phyloP scores from a whole-genome alignment of 2,888 invertebrate species.

The Ochropacha duplaris region DNA sequence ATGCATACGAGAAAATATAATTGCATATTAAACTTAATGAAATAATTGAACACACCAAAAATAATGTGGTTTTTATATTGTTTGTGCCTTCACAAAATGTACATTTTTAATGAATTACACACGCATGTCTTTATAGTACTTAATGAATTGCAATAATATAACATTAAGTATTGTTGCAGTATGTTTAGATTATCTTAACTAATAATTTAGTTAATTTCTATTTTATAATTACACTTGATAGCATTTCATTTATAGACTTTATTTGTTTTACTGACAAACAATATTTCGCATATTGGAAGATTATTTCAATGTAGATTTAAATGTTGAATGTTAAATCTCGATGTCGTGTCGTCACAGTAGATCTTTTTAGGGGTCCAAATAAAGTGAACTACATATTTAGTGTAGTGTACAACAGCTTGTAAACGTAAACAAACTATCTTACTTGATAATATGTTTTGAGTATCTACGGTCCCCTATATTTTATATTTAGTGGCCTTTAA shows the following conservation, averaged over 20 bases:
- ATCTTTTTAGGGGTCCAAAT: conserved; percentile 28
- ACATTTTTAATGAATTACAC: conserved; percentile 17
- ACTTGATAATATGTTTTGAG: conserved; percentile 5
- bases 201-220: conserved; percentile 43
- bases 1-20: conserved; percentile 11
- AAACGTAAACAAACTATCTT: conserved; percentile 16
- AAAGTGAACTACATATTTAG: conserved; percentile 5
- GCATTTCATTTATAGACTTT: conserved; percentile 50
- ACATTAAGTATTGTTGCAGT: conserved; percentile 54
- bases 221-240: conserved; percentile 43
- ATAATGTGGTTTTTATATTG: conserved; percentile 54
- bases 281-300: conserved; percentile 23
- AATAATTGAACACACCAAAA: conserved; percentile 29
- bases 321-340: conserved; percentile 53
- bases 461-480: conserved; percentile 28
- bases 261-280: conserved; percentile 12
- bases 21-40: conserved; percentile 22
- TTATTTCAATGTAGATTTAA: conserved; percentile 33
- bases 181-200: conserved; percentile 38
- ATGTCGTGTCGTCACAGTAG: conserved; percentile 65
- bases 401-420: conserved; percentile 14
- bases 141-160: conserved; percentile 60
- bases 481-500: conserved; percentile 49
- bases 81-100: conserved; percentile 69
- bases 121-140: conserved; percentile 46